phyloP scores from a whole-genome alignment of 2,797 vertebrate genomes.

The Otus scops region DNA sequence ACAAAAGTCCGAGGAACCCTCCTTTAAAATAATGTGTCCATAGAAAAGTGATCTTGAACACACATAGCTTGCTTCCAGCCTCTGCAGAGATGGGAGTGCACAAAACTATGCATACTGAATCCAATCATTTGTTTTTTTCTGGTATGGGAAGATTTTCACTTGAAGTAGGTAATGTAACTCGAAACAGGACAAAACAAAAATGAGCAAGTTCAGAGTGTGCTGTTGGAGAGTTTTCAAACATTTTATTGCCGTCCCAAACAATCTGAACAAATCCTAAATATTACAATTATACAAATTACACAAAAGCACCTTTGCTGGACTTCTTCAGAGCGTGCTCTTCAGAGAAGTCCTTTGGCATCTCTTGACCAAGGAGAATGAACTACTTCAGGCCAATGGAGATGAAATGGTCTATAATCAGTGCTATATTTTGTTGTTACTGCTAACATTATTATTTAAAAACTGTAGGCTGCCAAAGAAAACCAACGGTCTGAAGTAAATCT shows the following conservation, averaged over 20 bases:
- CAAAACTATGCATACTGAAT: neutral
- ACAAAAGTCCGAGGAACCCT: neutral
- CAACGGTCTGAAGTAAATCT: slow-evolving; percentile 67
- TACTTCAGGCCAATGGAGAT: neutral
- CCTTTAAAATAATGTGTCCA: neutral
- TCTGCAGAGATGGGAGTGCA: neutral
- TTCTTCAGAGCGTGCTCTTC: neutral
- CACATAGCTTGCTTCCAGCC: neutral
- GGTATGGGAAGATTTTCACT: neutral
- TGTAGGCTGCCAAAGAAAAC: slow-evolving; percentile 68
- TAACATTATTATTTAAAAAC: slow-evolving; percentile 62
- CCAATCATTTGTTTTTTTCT: neutral
- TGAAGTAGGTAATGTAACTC: neutral
- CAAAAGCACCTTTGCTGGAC: neutral
- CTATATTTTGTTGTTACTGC: slow-evolving; percentile 74
- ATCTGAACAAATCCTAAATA: neutral
- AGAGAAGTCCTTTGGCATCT: neutral
- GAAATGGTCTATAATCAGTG: slow-evolving; percentile 65
- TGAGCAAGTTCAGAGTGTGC: neutral
- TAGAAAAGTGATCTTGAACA: neutral
- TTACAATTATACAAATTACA: neutral
- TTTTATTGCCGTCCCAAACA: neutral
- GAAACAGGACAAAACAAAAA: neutral
- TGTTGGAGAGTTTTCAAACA: neutral
- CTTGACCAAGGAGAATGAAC: slow-evolving; percentile 25